Base-by-base conservation (phyloP, 1,140 invertebrate species). In the Bombus pascuorum region DNA sequence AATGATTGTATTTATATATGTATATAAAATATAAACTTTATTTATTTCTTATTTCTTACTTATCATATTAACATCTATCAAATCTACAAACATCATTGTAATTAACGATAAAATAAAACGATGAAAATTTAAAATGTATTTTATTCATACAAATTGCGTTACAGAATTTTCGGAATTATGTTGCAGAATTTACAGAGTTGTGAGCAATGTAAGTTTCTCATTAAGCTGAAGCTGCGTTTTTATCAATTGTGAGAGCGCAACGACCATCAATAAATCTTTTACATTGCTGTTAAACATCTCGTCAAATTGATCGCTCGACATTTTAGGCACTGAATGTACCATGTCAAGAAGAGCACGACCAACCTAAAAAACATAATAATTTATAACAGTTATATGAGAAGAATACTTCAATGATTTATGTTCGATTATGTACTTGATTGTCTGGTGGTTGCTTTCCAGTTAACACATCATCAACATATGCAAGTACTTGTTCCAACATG, bases 251-350 rank as follows among this genome's bases (percentile, higher is more conserved):
- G 98, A 98, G 42, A 99, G 96, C 65, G 99, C 99, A 87, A 99
- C 97, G 73, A 99, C 98, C 99, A 99, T 99, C 70, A 99, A 95
- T 85, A 99, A 96, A 96, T 99, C 99, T 95, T 99, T 99, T 92
- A 99, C 98, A 94, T 99, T 99, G 88, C 98, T 98, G 91, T 99
- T 99, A 92, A 99, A 97, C 98, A 99, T 99, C 87, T 98, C 97
- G 39, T 98, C 98, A 95, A 99, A 99, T 92, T 98, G 97, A 93
- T 98, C 98, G 62, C 97, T 96, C 34, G 97, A 96, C 96, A 99
- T 98, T 93, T 98, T 97, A 34, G 99, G 98, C 77, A 99, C 97
- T 47, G 98, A 97, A 94, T 98, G 97, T 53, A 99, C 98, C 92
- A 99, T 97, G 94, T 99, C 97, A 53, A 99, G 95, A 73, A 99